phyloP scores from a whole-genome alignment of 1,140 invertebrate genomes.

The Goniozus legneri region DNA sequence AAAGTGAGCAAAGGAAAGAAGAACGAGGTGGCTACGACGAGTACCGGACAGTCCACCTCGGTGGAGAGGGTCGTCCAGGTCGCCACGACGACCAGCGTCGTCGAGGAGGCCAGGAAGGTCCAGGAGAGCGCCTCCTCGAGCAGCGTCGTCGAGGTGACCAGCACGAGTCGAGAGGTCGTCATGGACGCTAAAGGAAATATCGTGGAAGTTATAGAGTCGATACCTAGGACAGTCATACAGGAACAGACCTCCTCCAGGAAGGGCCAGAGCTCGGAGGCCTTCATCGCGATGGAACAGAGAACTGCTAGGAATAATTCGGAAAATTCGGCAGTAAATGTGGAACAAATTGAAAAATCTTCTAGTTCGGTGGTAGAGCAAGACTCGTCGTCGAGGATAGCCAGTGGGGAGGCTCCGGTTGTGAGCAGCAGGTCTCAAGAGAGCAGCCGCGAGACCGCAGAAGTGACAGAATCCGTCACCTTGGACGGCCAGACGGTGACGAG shows the following conservation, averaged over 20 bases:
- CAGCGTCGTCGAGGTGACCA: conserved; percentile 36
- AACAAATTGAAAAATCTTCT: background rate
- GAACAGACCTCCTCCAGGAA: conserved; percentile 10
- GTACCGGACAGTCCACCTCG: conserved; percentile 14
- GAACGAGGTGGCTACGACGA: conserved; percentile 19
- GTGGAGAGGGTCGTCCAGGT: conserved; percentile 26
- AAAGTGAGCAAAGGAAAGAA: conserved; percentile 18
- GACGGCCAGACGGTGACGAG: conserved; percentile 31
- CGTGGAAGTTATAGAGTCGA: conserved; percentile 34
- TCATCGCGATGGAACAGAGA: conserved; percentile 17
- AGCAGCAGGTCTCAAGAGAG: conserved; percentile 24
- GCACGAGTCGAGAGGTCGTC: conserved; percentile 35
- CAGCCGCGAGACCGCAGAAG: conserved; percentile 18
- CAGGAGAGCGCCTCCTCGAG: conserved; percentile 31
- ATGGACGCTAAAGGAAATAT: conserved; percentile 44
- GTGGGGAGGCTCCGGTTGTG: background rate
- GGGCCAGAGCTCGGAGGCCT: conserved; percentile 26
- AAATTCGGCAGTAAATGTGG: background rate
- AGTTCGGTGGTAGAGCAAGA: background rate
- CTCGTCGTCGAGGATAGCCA: background rate
- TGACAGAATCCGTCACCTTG: conserved; percentile 24
- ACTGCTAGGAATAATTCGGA: background rate
- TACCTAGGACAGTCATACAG: conserved; percentile 18
- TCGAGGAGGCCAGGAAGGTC: conserved; percentile 35
- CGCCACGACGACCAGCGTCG: conserved; percentile 33